Evolutionary conservation across 2,113 vertebrate species (phyloP).

Genomic region (Nycticebus coucang): DNA sequence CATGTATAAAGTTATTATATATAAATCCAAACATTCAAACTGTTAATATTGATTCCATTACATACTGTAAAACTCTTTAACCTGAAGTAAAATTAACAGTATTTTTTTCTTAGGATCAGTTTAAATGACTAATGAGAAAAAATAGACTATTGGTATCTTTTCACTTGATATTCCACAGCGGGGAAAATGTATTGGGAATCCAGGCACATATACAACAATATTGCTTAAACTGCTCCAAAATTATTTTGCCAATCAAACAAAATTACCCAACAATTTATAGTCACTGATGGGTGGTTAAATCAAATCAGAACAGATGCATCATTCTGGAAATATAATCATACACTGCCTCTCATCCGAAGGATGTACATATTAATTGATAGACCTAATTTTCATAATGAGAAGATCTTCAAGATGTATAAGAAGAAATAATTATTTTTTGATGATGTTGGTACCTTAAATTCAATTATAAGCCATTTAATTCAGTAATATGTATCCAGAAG

Average conservation of each 20-base stretch:
- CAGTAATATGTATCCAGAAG: background rate
- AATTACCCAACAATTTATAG: constrained; percentile 71
- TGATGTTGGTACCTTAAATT: constrained; percentile 35
- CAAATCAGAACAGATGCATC: constrained; percentile 69
- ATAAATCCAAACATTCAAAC: background rate
- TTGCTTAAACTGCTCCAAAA: constrained; percentile 63
- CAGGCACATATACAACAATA: constrained; percentile 29
- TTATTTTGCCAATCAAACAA: constrained; percentile 77
- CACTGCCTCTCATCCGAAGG: constrained; percentile 26
- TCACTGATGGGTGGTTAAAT: constrained; percentile 66
- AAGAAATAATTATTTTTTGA: constrained; percentile 66
- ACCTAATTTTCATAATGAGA: constrained; percentile 58
- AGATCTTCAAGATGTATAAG: constrained; percentile 15
- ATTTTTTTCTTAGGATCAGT: background rate
- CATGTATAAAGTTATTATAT: background rate
- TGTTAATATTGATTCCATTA: background rate
- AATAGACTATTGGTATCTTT: background rate
- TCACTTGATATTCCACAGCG: background rate
- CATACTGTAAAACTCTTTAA: background rate
- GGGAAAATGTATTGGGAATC: background rate
- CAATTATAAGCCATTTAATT: constrained; percentile 35
- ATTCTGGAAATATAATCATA: constrained; percentile 62
- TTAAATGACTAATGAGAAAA: background rate
- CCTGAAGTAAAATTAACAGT: background rate
- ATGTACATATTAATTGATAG: constrained; percentile 56